phyloP scores from a whole-genome alignment of 2,797 vertebrate genomes.

The Lutjanus argentimaculatus region DNA sequence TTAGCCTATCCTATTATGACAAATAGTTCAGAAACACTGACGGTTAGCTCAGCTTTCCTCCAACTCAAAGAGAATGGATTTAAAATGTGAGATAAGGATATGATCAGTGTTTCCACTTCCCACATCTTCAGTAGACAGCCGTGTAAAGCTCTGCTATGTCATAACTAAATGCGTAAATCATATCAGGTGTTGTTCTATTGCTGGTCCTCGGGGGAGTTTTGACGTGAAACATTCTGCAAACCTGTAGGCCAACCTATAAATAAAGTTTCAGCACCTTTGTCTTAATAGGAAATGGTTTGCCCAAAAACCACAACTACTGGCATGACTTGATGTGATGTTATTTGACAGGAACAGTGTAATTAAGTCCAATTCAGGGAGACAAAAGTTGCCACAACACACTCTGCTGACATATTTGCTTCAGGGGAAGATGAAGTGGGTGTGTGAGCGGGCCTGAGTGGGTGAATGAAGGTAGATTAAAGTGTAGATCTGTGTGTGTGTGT shows the following conservation, averaged over 20 bases:
- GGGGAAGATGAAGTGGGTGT: constrained; percentile 41
- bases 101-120: constrained; percentile 8
- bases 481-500: neutral
- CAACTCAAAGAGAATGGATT: neutral
- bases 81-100: neutral
- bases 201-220: constrained; percentile 22
- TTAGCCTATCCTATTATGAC: neutral
- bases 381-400: constrained; percentile 43
- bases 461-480: constrained; percentile 37
- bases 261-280: constrained; percentile 39
- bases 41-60: neutral
- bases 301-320: constrained; percentile 40
- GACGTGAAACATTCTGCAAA: constrained; percentile 50
- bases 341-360: constrained; percentile 38
- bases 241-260: constrained; percentile 47
- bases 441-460: constrained; percentile 27
- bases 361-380: constrained; percentile 33
- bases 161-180: constrained; percentile 39
- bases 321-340: constrained; percentile 39
- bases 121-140: constrained; percentile 3
- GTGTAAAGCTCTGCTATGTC: constrained; percentile 40
- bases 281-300: constrained; percentile 52
- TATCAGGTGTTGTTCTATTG: constrained; percentile 34
- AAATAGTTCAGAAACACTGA: neutral
- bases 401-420: constrained; percentile 36